phyloP scores from a whole-genome alignment of 2,888 invertebrate species.

The Sesamia inferens region DNA sequence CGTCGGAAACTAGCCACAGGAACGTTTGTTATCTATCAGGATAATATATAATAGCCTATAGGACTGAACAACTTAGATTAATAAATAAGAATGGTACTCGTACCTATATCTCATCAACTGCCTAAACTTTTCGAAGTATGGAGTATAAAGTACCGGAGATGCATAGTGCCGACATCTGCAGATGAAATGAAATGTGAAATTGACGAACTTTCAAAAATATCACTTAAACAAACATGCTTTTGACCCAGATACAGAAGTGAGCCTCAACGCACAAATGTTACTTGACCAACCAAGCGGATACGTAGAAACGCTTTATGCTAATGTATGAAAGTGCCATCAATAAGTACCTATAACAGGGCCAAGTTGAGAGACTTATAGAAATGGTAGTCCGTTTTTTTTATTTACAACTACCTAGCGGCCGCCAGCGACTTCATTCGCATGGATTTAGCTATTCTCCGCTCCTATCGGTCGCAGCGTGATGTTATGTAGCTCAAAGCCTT shows the following conservation, averaged over 20 bases:
- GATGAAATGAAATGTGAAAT: slow-evolving; percentile 43
- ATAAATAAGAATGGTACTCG: background rate
- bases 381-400: too few relatives aligned
- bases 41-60: background rate
- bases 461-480: too few relatives aligned
- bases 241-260: slow-evolving; percentile 49
- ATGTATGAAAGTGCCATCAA: slow-evolving; percentile 57
- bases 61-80: background rate
- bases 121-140: background rate
- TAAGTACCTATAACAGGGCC: slow-evolving; percentile 7
- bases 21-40: background rate
- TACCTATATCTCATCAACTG: background rate
- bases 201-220: slow-evolving; percentile 57
- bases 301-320: slow-evolving; percentile 44
- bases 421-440: too few relatives aligned
- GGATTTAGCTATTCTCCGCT: too few relatives aligned
- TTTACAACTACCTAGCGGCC: too few relatives aligned
- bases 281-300: slow-evolving; percentile 56
- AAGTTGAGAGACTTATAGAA: too few relatives aligned
- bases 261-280: slow-evolving; percentile 45
- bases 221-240: slow-evolving; percentile 50
- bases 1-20: background rate
- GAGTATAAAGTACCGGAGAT: too few relatives aligned
- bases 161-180: background rate
- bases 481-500: too few relatives aligned